Percentiles rank a stretch among this genome's conserved stretches.
Evolutionary conservation across 1,140 invertebrate species (phyloP).

Genomic region (Drosophila novamexicana): DNA sequence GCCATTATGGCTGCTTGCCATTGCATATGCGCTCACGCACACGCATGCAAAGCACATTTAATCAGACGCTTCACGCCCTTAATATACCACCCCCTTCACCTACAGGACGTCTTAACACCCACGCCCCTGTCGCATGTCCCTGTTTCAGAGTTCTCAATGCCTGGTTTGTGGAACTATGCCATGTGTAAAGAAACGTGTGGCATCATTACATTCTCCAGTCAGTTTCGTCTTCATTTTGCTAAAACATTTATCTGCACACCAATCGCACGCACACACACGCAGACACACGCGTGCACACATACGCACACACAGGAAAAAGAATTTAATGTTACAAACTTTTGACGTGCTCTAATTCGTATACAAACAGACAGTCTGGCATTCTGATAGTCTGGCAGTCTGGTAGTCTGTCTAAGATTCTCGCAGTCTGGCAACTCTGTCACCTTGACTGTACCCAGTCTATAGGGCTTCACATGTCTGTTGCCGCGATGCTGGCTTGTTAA

Average conservation of each 20-base stretch:
- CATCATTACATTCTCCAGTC: slow-evolving; percentile 43
- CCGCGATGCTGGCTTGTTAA: slow-evolving; percentile 58
- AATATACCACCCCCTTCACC: background rate
- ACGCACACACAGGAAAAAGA: slow-evolving; percentile 2
- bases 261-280: slow-evolving; percentile 31
- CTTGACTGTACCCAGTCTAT: background rate
- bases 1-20: slow-evolving; percentile 62
- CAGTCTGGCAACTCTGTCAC: slow-evolving; percentile 30
- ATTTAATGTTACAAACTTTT: slow-evolving; percentile 75
- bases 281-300: background rate
- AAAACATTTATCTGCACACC: slow-evolving; percentile 70
- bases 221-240: slow-evolving; percentile 63
- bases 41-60: slow-evolving; percentile 63
- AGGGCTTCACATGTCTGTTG: background rate
- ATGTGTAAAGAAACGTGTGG: slow-evolving; percentile 23
- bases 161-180: background rate
- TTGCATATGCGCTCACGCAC: slow-evolving; percentile 69
- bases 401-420: slow-evolving; percentile 2
- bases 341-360: slow-evolving; percentile 75
- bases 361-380: slow-evolving; percentile 33
- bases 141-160: background rate
- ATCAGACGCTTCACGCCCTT: slow-evolving; percentile 48
- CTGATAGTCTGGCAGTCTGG: slow-evolving; percentile 7
- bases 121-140: background rate
- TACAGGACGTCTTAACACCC: too few relatives aligned